Evolutionary conservation across 2,113 vertebrate genomes (phyloP), one percentile per base, ranked within the genome.

Genomic region (Aptenodytes patagonicus): DNA sequence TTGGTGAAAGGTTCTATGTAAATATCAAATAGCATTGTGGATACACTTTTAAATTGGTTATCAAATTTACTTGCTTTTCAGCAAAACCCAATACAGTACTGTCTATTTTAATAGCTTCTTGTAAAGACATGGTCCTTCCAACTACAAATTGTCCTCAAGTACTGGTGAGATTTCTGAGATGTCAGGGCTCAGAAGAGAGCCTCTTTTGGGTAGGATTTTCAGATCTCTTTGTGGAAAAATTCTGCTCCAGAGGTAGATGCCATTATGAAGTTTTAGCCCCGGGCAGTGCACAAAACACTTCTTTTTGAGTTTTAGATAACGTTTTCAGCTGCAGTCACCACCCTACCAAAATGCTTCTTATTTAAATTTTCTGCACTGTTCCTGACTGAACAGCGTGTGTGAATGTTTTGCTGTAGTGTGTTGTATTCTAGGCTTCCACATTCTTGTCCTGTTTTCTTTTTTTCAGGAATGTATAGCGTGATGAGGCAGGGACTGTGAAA

Each of bases 1-100:
- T 89, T 89, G 68, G 49, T 88, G 86, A 75, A 95, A 73, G 21
- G 47, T 34, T 93, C 80, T 70, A 61, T 85, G 75, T 81, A 96
- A 96, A 93, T 94, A 97, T 85, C 94, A 94, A 91, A 90, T 58
- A 77, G 18, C 54, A 29, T 83, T 93, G 70, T 85, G 73, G 70
- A 85, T 62, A 55, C 32, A 10, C 54, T 73, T 93, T 93, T 86
- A 81, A 95, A 87, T 80, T 83, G 66, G 26, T 92, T 65, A 72
- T 89, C 70, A 79, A 66, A 78, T 78, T 58, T 73, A 17, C 57
- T 93, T 87, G 83, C 22, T 89, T 73, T 95, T 89, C 21, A 83
- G 66, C 70, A 79, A 90, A 89, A 36, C 11, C 60, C 47, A 42
- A 42, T 10, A 36, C 25, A 38, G 46, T 69, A 36, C 36, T 40